Base-by-base conservation (phyloP, 2,113 vertebrate genomes). In the human region DNA sequence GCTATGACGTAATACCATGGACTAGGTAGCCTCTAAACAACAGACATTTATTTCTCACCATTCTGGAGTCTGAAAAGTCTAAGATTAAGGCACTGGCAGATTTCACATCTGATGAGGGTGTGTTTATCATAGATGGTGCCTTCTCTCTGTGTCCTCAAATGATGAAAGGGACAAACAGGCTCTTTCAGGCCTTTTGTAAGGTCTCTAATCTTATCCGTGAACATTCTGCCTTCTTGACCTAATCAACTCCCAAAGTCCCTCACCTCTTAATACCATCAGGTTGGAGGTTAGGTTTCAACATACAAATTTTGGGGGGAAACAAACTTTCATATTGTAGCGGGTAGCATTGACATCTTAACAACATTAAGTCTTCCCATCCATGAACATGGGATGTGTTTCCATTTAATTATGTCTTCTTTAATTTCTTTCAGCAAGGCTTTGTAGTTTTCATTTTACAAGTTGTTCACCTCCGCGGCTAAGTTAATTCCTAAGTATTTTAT, bases 131-230 rank as follows among this genome's bases (percentile, higher is more conserved):
- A n/a, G 9, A 55, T 5, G 13, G 27, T 20, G 48, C 25, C 59
- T 57, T 30, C 59, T 40, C 38, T 8, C 32, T 30, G 5, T 2
- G 5, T 61, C 64, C 22, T 78, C 35, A 61, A 6, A 1, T 48
- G n/a, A n/a, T 5, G 2, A 20, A 45, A 18, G 8, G 14, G 8
- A 1, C 22, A 38, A 9, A 14, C 23, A 48, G 2, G 20, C 35
- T 83, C 25, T 50, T 20, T 20, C 5, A 35, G 64, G 20, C 48
- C n/a, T 40, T 14, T 50, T 16, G 2, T 32, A 11, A 92, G 25
- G n/a, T 8, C 61, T 22, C 2, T 10, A 23, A 8, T 20, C 27
- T 18, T 64, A 3, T 22, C 61, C 16, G 27, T 43, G 9, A 48
- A 50, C 23, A 3, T 11, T 32, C 68, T 14, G 20, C 55, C 20